Evolutionary conservation across 2,888 invertebrate species (phyloP).

Genomic region (Helleia helle): DNA sequence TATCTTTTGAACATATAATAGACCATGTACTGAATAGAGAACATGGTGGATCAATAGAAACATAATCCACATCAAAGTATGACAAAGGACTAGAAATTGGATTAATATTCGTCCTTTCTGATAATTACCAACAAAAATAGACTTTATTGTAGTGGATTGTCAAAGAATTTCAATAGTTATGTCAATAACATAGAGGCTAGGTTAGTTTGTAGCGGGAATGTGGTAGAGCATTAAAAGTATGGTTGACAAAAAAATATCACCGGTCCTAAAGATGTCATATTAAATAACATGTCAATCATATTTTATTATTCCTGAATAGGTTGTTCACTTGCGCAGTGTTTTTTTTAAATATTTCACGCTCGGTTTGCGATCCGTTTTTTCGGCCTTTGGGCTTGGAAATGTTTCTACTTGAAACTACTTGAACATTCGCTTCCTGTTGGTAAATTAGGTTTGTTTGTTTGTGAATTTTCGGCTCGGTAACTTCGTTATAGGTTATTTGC

Average conservation of each 20-base stretch:
- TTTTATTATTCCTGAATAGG: conserved; percentile 65
- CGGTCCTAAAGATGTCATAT: conserved; percentile 70
- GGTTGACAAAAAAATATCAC: conserved; percentile 72
- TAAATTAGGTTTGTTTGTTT: conserved; percentile 15
- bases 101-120: conserved; percentile 66
- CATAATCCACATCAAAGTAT: conserved; percentile 68
- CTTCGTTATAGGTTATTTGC: background rate
- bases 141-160: background rate
- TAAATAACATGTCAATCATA: conserved; percentile 74
- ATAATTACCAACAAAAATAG: conserved; percentile 20
- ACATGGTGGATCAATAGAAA: conserved; percentile 62
- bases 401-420: conserved; percentile 34
- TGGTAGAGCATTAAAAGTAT: conserved; percentile 21
- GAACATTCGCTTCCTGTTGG: conserved; percentile 48
- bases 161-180: conserved; percentile 19
- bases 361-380: conserved; percentile 45
- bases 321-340: conserved; percentile 65
- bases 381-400: conserved; percentile 21
- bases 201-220: conserved; percentile 15
- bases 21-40: conserved; percentile 47
- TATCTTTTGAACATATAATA: conserved; percentile 46
- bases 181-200: fast-evolving
- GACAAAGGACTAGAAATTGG: conserved; percentile 69
- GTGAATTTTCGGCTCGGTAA: conserved; percentile 5
- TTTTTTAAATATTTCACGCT: conserved; percentile 64